Evolutionary conservation across 2,113 vertebrate species (phyloP).

Genomic region (Gadus chalcogrammus): DNA sequence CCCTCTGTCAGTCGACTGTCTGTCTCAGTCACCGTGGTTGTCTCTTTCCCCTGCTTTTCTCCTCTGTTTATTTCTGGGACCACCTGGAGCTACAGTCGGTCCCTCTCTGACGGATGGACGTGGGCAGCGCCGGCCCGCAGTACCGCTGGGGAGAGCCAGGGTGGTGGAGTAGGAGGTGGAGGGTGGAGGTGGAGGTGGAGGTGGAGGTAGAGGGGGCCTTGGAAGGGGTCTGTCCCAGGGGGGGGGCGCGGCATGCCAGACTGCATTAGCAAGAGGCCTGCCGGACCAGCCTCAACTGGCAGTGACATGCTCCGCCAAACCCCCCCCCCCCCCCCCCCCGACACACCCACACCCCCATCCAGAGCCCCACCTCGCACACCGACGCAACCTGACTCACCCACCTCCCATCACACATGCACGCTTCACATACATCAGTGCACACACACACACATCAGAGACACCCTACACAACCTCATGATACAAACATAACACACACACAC

Average conservation of each 20-base stretch:
- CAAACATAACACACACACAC: not conserved
- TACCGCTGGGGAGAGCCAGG: slow-evolving; percentile 28
- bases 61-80: slow-evolving; percentile 40
- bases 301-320: slow-evolving; percentile 40
- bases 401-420: too few relatives aligned
- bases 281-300: slow-evolving; percentile 47
- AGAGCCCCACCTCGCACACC: too few relatives aligned
- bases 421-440: too few relatives aligned
- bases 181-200: not conserved
- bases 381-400: too few relatives aligned
- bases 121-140: slow-evolving; percentile 54
- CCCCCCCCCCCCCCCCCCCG: slow-evolving; percentile 7
- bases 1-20: slow-evolving; percentile 14
- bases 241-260: slow-evolving; percentile 45
- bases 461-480: too few relatives aligned
- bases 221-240: not conserved
- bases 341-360: too few relatives aligned
- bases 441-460: too few relatives aligned
- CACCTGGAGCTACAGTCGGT: slow-evolving; percentile 51
- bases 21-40: too few relatives aligned
- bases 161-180: not conserved
- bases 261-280: slow-evolving; percentile 52
- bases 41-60: too few relatives aligned
- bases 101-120: slow-evolving; percentile 50
- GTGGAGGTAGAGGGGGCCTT: not conserved